Conservation (phyloP, 2,888 invertebrate species). For the Ichneumoninae sp. region DNA sequence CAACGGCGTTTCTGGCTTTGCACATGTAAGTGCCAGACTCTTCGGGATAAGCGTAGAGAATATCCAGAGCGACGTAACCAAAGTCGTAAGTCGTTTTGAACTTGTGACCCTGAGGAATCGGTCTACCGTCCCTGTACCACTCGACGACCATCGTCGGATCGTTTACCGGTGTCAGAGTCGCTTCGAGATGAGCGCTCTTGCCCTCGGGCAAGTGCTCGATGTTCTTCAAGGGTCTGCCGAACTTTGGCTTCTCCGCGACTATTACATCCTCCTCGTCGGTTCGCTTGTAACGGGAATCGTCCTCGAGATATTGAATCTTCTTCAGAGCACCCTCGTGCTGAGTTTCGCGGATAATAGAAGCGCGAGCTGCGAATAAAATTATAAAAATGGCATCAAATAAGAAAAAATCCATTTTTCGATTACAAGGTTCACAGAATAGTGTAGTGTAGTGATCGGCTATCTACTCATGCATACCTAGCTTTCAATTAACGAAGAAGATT, state of each 20-base stretch:
- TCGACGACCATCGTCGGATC: conserved; percentile 99
- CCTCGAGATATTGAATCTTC: conserved; percentile 96
- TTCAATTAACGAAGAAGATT: background rate
- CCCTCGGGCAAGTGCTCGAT: conserved; percentile 94
- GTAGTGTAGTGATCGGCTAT: background rate
- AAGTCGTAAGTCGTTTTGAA: conserved; percentile 99
- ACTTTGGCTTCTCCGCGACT: conserved; percentile 94
- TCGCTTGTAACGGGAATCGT: conserved; percentile 91
- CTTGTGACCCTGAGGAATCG: conserved; percentile 96
- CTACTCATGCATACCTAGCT: background rate
- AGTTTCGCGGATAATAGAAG: conserved; percentile 94
- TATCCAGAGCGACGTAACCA: conserved; percentile 98
- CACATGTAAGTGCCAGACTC: conserved; percentile 99
- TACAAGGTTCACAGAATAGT: background rate
- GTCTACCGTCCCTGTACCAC: conserved; percentile 98
- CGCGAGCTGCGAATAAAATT: conserved; percentile 87
- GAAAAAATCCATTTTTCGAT: conserved; percentile 2
- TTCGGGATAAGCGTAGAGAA: conserved; percentile 98
- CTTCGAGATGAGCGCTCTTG: conserved; percentile 95
- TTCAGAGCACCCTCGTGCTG: conserved; percentile 96
- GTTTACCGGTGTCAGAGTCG: conserved; percentile 97
- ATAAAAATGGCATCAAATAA: conserved; percentile 31
- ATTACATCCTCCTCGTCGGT: conserved; percentile 90
- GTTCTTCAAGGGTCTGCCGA: conserved; percentile 94
- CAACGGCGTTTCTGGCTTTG: conserved; percentile 96